Evolutionary conservation across 2,888 invertebrate genomes (phyloP), one percentile per base, ranked within the genome.

Genomic region (Melanophora roralis): DNA sequence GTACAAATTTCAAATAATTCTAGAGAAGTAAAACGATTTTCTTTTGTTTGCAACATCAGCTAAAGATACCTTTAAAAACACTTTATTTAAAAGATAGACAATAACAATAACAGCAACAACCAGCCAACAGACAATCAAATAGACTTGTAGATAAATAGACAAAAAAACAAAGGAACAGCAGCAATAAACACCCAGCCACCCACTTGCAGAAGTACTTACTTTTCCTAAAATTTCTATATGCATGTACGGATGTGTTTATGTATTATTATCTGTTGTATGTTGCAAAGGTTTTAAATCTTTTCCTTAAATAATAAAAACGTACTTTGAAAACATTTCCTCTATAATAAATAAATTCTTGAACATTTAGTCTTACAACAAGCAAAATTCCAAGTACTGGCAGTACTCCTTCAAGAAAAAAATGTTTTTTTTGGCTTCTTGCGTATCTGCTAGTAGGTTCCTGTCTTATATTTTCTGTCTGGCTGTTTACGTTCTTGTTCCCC

Each of bases 1-100:
- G 60, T 36, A 49, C 38, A 74, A 65, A 59, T 74, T 65, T 65
- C 40, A 32, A 62, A 62, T 55, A 69, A 68, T 49, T 27, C 0
- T 5, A 49, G n/a, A 23, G 47, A 36, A 64, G 47, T 64, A 45
- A 64, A 67, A 0, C 49, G 59, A 34, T 57, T 69, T 69, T 38
- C 76, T 77, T 71, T 77, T 71, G 76, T 77, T 68, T 14, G 68
- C 68, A 45, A 55, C 55, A 68, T 55, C 57, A 60, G 34, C 69
- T 64, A 43, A 64, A 71, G 69, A 57, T 64, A 75, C 14, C 14
- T 40, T 40, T 14, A 55, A 21, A 36, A 5, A 45, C 47, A 62
- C 62, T 51, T 55, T 55, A 40, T 69, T 68, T 62, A 36, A 47
- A 49, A 3, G 21, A 53, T 27, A 57, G 36, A 57, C 6, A 38